A percentile compares a stretch with the other conserved stretches of the same genome.
phyloP scores from a whole-genome alignment of 2,888 invertebrate species.

The Linnaemya tessellans region DNA sequence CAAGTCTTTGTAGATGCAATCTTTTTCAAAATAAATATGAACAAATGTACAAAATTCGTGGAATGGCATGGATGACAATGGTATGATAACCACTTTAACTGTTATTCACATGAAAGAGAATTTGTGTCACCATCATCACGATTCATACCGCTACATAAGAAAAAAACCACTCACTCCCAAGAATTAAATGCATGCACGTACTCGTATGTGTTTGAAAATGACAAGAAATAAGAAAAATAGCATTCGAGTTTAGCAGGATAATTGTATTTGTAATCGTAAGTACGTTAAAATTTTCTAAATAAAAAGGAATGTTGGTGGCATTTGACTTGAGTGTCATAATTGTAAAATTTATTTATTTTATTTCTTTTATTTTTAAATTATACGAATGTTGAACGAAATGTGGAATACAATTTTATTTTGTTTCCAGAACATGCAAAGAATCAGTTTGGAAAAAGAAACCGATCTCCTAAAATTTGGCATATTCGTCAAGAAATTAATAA shows the following conservation, averaged over 20 bases:
- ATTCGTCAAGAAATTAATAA: too few relatives aligned
- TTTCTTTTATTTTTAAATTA: conserved; percentile 28
- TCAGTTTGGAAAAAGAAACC: background rate
- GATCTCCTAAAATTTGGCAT: background rate
- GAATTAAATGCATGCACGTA: background rate
- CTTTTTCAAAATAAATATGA: conserved; percentile 32
- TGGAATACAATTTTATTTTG: background rate
- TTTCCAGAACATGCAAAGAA: conserved; percentile 31
- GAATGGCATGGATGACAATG: conserved; percentile 40
- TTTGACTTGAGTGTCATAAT: conserved; percentile 68
- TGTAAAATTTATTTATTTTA: conserved; percentile 39
- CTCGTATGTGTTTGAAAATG: background rate
- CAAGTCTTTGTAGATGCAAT: conserved; percentile 19
- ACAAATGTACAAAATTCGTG: background rate
- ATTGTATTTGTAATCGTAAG: conserved; percentile 55
- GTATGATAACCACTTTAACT: conserved; percentile 54
- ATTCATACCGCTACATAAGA: background rate
- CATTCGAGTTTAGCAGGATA: conserved; percentile 35
- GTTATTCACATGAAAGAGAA: conserved; percentile 65
- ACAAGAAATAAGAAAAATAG: conserved; percentile 25
- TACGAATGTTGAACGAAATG: conserved; percentile 15
- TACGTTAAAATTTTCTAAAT: conserved; percentile 52
- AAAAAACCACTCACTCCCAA: background rate
- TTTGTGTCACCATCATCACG: conserved; percentile 71
- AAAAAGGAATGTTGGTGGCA: conserved; percentile 65